Percentiles rank a stretch among this genome's conserved stretches.
Evolutionary conservation across 2,888 invertebrate genomes (phyloP).

Genomic region (Brenthis ino): DNA sequence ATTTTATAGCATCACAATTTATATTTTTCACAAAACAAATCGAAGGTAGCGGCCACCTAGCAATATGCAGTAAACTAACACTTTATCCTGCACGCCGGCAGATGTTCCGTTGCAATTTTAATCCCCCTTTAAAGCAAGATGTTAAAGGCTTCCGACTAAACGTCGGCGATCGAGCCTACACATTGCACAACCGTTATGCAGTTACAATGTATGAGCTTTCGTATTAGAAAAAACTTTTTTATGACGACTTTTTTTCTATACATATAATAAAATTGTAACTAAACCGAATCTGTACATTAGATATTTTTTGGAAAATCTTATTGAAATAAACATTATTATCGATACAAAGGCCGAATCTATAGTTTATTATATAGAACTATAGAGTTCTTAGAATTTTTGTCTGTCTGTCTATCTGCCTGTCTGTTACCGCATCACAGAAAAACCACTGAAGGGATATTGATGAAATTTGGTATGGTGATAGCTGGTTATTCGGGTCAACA

Average conservation of each 20-base stretch:
- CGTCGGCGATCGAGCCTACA: slow-evolving; percentile 10
- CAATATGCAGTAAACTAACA: slow-evolving; percentile 43
- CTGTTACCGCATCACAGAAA: too few species aligned
- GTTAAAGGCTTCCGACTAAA: slow-evolving; percentile 31
- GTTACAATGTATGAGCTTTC: neutral
- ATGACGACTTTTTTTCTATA: neutral
- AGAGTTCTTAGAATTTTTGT: too few species aligned
- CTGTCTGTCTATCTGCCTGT: too few species aligned
- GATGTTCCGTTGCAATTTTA: slow-evolving; percentile 57
- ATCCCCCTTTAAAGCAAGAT: slow-evolving; percentile 52
- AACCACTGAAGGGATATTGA: too few species aligned
- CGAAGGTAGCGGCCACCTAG: slow-evolving; percentile 25
- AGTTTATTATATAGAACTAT: too few species aligned
- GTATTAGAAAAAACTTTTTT: neutral
- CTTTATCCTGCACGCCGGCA: slow-evolving; percentile 46
- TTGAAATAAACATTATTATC: too few species aligned
- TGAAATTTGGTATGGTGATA: too few species aligned
- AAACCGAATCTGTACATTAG: too few species aligned
- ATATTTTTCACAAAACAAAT: slow-evolving; percentile 30
- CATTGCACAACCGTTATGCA: slow-evolving; percentile 6
- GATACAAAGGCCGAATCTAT: too few species aligned
- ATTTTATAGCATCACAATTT: slow-evolving; percentile 27
- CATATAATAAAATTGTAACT: too few species aligned
- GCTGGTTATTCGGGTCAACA: too few species aligned
- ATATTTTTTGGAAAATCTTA: too few species aligned